Evolutionary conservation across 2,113 vertebrate species (phyloP), one percentile per base, ranked within the genome.

Genomic region (Ptyas mucosa): DNA sequence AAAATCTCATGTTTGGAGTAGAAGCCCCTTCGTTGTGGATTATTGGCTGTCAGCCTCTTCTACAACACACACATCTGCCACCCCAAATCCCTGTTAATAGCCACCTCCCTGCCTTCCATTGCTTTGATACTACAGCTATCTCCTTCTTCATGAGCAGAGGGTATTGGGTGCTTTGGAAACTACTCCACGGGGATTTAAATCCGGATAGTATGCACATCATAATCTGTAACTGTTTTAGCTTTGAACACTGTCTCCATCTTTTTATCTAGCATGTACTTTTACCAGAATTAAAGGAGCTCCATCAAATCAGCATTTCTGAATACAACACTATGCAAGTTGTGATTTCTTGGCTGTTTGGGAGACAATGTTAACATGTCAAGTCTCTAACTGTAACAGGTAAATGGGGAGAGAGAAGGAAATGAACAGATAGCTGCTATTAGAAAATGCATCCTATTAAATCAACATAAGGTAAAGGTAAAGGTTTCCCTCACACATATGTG

Each of bases 321-420:
- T 85, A 1, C 18, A 55, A 20, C 11, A 24, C 5, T 69, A 75
- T 3, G 3, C 46, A 93, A 90, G 0, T 29, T 95, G 88, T 86
- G 87, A 93, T 93, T 92, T 51, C 89, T 18, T 90, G 15, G n/a
- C 93, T 93, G 10, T 81, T 94, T 95, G 61, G 64, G 91, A 91
- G 34, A 75, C 34, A 55, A 26, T 39, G 39, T 46, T 51, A 90
- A 26, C 69, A 39, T 1, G 51, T 87, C 64, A 69, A n/a, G 29
- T 69, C 12, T 69, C 29, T 15, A 69, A 69, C 64, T n/a, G 29
- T 51, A 57, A 88, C 39, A 88, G 39, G 52, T 49, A 49, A 93
- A 85, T 46, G 69, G 89, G 86, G 4, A n/a, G 12, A 15, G 23
- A 11, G 24, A 93, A 93, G 29, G 1, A 49, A 26, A 29, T n/a